Conservation (phyloP, 2,113 vertebrate species). For the Thamnaconus septentrionalis region DNA sequence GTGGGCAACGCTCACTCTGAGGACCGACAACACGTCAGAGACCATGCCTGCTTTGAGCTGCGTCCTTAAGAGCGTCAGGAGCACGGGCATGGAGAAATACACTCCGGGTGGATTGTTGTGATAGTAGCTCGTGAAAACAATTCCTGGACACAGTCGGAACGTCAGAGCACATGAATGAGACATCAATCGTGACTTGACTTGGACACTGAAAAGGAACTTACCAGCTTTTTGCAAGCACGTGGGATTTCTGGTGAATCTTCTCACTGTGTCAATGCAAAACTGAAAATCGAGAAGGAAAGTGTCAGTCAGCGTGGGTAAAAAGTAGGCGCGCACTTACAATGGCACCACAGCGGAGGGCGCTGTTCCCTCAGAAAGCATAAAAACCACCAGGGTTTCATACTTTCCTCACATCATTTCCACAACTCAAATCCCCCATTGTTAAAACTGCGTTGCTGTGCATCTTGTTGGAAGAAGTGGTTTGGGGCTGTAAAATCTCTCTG, state of each 20-base stretch:
- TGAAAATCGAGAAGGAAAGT: constrained; percentile 48
- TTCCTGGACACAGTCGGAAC: constrained; percentile 61
- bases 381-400: background rate
- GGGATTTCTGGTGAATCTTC: constrained; percentile 75
- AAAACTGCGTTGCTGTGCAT: too few relatives aligned
- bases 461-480: too few relatives aligned
- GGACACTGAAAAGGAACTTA: constrained; percentile 42
- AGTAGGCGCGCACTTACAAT: constrained; percentile 1
- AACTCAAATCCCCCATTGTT: background rate
- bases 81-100: constrained; percentile 76
- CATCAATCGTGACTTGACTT: background rate
- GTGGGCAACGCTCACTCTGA: constrained; percentile 71
- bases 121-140: constrained; percentile 84
- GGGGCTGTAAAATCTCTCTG: too few relatives aligned
- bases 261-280: constrained; percentile 85
- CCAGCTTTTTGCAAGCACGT: constrained; percentile 86
- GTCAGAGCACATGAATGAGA: background rate
- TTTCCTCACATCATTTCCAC: background rate
- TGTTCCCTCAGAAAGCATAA: constrained; percentile 9
- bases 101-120: constrained; percentile 74
- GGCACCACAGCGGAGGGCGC: constrained; percentile 24
- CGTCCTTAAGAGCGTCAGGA: constrained; percentile 79
- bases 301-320: background rate
- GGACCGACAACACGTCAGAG: constrained; percentile 80
- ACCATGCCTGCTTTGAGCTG: constrained; percentile 79